phyloP scores from a whole-genome alignment of 2,888 invertebrate genomes.

The Syrista parreyssii region DNA sequence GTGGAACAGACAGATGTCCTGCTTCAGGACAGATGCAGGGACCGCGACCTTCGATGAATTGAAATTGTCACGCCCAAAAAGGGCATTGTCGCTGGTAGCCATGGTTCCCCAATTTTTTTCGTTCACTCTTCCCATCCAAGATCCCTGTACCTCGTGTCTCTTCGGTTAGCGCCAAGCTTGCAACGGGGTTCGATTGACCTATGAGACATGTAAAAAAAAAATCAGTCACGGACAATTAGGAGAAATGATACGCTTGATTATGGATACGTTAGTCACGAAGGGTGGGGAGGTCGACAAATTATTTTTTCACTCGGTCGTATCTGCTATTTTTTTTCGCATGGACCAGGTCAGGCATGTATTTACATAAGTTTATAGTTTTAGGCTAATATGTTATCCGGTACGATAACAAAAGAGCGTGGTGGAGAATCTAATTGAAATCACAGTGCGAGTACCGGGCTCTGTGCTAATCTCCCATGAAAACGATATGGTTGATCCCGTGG shows the following conservation, averaged over 20 bases:
- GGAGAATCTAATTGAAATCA: slow-evolving; percentile 55
- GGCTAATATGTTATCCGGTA: background rate
- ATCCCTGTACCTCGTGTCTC: slow-evolving; percentile 9
- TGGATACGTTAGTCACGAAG: background rate
- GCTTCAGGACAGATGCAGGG: slow-evolving; percentile 53
- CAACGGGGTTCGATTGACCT: background rate
- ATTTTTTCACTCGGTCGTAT: background rate
- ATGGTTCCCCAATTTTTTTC: slow-evolving; percentile 3
- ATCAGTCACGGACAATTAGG: background rate
- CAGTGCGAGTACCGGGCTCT: slow-evolving; percentile 34
- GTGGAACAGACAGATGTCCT: slow-evolving; percentile 58
- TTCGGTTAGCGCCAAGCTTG: background rate
- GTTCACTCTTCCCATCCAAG: slow-evolving; percentile 23
- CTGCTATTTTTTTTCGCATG: background rate
- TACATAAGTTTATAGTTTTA: background rate
- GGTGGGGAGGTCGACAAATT: background rate
- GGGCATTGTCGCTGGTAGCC: slow-evolving; percentile 32
- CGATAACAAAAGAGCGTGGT: slow-evolving; percentile 9
- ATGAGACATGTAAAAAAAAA: background rate
- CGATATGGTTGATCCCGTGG: slow-evolving; percentile 58
- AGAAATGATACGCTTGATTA: background rate
- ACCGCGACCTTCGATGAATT: slow-evolving; percentile 54
- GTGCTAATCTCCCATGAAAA: slow-evolving; percentile 60
- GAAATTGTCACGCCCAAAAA: slow-evolving; percentile 63
- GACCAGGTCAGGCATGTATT: background rate